These are phyloP conservation scores for Danionella dracula DNA, from an alignment of 2,797 vertebrate genomes.

Conservation along the genomic window DNA sequence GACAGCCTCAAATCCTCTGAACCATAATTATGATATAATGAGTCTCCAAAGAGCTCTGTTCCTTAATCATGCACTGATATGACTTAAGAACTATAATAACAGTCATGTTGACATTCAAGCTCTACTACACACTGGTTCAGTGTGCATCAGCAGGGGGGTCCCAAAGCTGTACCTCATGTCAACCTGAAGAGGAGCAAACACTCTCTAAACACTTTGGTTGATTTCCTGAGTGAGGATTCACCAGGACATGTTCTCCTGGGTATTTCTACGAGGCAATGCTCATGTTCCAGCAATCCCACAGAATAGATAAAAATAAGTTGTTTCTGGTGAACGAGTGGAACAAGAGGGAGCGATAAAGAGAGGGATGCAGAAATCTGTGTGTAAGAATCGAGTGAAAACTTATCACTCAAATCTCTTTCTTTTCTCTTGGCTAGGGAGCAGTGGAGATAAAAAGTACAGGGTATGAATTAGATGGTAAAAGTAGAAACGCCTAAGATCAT, in stretches of 20 bases:
- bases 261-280: constrained; percentile 10
- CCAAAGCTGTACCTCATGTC: background rate
- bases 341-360: constrained; percentile 23
- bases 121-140: background rate
- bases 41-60: background rate
- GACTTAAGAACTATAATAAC: background rate
- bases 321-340: constrained; percentile 20
- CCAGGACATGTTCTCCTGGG: constrained; percentile 5
- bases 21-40: background rate
- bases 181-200: background rate
- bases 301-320: constrained; percentile 22
- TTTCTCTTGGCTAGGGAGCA: background rate
- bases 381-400: constrained; percentile 9
- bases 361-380: constrained; percentile 25
- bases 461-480: background rate
- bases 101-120: background rate
- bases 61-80: background rate
- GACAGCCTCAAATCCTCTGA: background rate
- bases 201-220: constrained; percentile 7
- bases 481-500: background rate
- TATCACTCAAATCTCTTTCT: constrained; percentile 1
- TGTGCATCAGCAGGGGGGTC: background rate
- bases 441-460: background rate
- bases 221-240: constrained; percentile 16
- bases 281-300: constrained; percentile 22